A percentile compares a stretch with the other conserved stretches of the same genome.
phyloP scores from a whole-genome alignment of 2,113 vertebrate species.

The Thinocorus orbignyianus region DNA sequence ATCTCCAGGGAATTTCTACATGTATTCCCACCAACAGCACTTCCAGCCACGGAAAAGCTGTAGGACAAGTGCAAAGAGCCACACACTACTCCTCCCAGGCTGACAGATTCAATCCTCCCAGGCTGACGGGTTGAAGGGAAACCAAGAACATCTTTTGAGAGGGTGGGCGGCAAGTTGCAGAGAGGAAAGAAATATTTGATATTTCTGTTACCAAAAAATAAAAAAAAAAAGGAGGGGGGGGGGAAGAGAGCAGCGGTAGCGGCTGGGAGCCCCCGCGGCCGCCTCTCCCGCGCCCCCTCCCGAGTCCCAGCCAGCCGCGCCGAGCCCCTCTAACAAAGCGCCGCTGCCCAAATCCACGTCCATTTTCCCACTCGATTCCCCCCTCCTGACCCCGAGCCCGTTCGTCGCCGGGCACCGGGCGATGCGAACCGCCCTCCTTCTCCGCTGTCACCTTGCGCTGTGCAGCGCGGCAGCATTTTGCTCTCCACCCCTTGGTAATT shows the following conservation, averaged over 20 bases:
- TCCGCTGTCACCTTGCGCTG: not conserved
- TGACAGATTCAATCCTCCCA: not conserved
- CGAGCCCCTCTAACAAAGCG: constrained; percentile 64
- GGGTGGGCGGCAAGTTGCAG: not conserved
- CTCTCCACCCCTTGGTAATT: not conserved
- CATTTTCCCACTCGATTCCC: not conserved
- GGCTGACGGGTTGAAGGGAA: not conserved
- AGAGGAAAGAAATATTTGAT: not conserved
- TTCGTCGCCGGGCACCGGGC: not conserved
- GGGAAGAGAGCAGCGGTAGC: not conserved
- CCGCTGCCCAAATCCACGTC: not conserved
- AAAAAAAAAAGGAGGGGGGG: not conserved
- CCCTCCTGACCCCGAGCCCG: not conserved
- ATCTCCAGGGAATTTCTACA: not conserved
- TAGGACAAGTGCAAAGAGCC: not conserved
- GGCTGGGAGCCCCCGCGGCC: not conserved
- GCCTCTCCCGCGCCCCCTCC: constrained; percentile 39
- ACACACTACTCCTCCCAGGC: not conserved
- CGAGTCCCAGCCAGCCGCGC: not conserved
- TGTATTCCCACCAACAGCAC: not conserved
- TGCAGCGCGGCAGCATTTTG: not conserved
- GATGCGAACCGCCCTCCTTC: not conserved
- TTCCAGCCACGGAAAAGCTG: not conserved
- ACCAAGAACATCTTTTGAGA: not conserved
- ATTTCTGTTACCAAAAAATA: not conserved